A percentile compares a stretch with the other conserved stretches of the same genome.
phyloP scores from a whole-genome alignment of 2,113 vertebrate species.

The Percopsis transmontana region DNA sequence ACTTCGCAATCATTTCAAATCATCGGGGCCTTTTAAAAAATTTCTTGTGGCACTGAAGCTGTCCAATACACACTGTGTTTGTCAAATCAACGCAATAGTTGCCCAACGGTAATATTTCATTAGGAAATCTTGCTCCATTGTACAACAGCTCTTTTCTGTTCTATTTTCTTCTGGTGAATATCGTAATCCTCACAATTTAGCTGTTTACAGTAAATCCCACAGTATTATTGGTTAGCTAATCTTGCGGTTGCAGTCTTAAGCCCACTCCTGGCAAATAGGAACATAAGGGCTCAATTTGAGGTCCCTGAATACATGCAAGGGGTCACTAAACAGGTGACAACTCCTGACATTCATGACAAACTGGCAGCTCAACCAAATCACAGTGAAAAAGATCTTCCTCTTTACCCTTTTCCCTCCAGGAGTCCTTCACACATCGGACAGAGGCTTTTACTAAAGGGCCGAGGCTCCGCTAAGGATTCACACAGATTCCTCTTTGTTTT shows the following conservation, averaged over 20 bases:
- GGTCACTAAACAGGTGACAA: conserved; percentile 13
- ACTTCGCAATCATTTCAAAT: conserved; percentile 35
- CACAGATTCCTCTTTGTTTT: conserved; percentile 62
- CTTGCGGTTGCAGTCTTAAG: background rate
- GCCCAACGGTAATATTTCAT: background rate
- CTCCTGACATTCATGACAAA: conserved; percentile 7
- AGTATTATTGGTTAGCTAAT: conserved; percentile 3
- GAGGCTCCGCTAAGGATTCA: conserved; percentile 41
- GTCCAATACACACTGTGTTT: conserved; percentile 36
- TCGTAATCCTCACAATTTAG: background rate
- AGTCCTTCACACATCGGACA: conserved; percentile 43
- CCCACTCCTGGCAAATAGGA: background rate
- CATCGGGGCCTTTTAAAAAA: conserved; percentile 14
- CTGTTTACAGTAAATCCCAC: conserved; percentile 3
- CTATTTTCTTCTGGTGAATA: background rate
- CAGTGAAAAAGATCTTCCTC: background rate
- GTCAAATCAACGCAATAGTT: conserved; percentile 24
- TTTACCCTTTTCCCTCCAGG: conserved; percentile 12
- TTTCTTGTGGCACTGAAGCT: background rate
- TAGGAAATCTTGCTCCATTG: conserved; percentile 4
- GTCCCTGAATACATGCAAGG: background rate
- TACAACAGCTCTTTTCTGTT: background rate
- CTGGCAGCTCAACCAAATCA: conserved; percentile 5
- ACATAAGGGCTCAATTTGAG: conserved; percentile 8
- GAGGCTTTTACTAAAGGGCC: conserved; percentile 33